Evolutionary conservation across 2,797 vertebrate species (phyloP), one percentile per base, ranked within the genome.

Genomic region (Clarias fuscus): DNA sequence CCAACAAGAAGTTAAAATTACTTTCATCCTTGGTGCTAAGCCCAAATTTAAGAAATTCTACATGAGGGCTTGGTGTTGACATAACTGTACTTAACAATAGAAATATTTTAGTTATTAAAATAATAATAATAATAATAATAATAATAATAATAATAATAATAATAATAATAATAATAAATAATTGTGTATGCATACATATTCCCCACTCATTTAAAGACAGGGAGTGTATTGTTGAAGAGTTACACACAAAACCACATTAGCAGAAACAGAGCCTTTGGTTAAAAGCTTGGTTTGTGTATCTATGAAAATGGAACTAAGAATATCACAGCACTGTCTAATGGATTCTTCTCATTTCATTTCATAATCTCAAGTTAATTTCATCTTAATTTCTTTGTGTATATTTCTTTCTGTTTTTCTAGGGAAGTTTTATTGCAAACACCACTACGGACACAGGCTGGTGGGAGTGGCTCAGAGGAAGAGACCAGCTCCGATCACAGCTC

Each of bases 361-460:
- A 33, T 33, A 33, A 33, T 33, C 33, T 33, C 58, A 56, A 14
- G 30, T 58, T 59, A 8, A 20, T 68, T 33, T 13, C 7, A n/a
- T 58, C 37, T 53, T 11, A 7, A 0, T 11, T 20, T 81, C 58
- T n/a, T 24, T 27, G 5, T 67, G 48, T 83, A 8, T n/a, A 7
- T 53, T 43, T 65, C 15, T 40, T 53, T 89, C 15, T 33, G 43
- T 40, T 22, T 86, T 87, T 85, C 11, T 92, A 99, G 98, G 97
- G 89, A 98, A 95, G 93, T 99, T 99, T 92, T 98, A 96, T 93
- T 99, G 98, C 90, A 96, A 97, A 83, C 97, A 97, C 67, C 96
- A 96, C 93, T 96, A 95, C 85, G 95, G 96, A 87, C 95, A 96
- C 82, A 92, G 94, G 56, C 93, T 95, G 17, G 95, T 93, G 0